Conservation (phyloP, 2,888 invertebrate genomes). For the Melanostoma mellinum region DNA sequence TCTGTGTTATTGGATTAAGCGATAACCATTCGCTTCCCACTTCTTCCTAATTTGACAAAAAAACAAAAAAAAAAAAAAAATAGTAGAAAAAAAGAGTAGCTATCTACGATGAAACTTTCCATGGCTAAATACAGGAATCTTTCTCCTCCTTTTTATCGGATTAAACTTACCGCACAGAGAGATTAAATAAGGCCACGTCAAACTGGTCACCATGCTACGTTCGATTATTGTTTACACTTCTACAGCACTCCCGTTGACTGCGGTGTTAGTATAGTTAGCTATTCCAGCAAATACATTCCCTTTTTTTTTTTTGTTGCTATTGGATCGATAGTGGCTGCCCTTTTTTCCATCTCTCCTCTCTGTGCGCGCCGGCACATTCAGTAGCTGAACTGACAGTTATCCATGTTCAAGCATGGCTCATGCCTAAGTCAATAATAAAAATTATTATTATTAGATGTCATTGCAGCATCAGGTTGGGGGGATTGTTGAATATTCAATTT, state of each 20-base stretch:
- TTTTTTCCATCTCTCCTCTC: too few relatives aligned
- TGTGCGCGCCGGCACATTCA: conserved; percentile 14
- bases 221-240: conserved; percentile 65
- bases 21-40: conserved; percentile 26
- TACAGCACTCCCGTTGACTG: neutral
- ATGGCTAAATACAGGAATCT: conserved; percentile 23
- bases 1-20: conserved; percentile 61
- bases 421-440: conserved; percentile 66
- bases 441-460: conserved; percentile 57
- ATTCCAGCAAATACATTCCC: neutral
- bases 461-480: conserved; percentile 22
- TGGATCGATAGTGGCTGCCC: conserved; percentile 32
- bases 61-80: too few relatives aligned
- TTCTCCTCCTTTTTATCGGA: conserved; percentile 42
- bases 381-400: conserved; percentile 57
- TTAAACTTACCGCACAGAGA: conserved; percentile 49
- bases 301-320: too few relatives aligned
- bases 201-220: conserved; percentile 36
- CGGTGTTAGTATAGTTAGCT: neutral
- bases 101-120: conserved; percentile 32
- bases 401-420: conserved; percentile 61
- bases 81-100: conserved; percentile 15
- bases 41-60: neutral
- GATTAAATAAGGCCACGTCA: conserved; percentile 55
- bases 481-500: conserved; percentile 45